These are phyloP conservation scores for Syrrhaptes paradoxus DNA, from an alignment of 2,113 vertebrate genomes.

Conservation along the genomic window DNA sequence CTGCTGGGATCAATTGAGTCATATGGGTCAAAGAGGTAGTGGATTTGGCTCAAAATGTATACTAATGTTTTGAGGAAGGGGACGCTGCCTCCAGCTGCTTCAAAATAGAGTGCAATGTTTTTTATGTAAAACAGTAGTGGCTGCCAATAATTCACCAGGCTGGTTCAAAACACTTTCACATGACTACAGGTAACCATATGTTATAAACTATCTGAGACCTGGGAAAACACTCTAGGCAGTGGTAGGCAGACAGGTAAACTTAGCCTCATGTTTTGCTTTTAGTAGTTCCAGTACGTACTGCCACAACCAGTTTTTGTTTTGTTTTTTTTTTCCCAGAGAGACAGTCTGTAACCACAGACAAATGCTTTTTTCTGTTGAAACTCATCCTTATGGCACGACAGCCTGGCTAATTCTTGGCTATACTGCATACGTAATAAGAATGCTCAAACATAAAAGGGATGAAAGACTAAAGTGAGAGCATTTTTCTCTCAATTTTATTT, in stretches of 20 bases:
- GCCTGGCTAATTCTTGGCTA: conserved; percentile 39
- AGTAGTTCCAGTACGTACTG: conserved; percentile 64
- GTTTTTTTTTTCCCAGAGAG: conserved; percentile 55
- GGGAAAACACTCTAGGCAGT: conserved; percentile 67
- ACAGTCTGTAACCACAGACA: conserved; percentile 71
- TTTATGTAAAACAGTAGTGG: conserved; percentile 2
- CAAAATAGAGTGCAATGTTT: neutral
- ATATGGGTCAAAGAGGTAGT: neutral
- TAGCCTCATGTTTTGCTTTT: conserved; percentile 56
- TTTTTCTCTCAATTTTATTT: conserved; percentile 51
- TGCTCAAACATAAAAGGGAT: conserved; percentile 39
- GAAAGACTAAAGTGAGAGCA: conserved; percentile 60
- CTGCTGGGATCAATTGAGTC: neutral
- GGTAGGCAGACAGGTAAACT: conserved; percentile 67
- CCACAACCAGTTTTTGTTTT: conserved; percentile 67
- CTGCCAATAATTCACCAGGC: conserved; percentile 20
- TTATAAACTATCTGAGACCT: conserved; percentile 17
- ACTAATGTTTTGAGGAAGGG: neutral
- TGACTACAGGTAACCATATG: conserved; percentile 46
- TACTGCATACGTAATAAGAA: conserved; percentile 8
- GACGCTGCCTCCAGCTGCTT: neutral
- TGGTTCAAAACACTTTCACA: conserved; percentile 55
- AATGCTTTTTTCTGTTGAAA: conserved; percentile 76
- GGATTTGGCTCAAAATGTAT: neutral
- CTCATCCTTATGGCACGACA: conserved; percentile 56